Evolutionary conservation across 2,797 vertebrate species (phyloP).

Genomic region (Dicrostonyx torquatus): DNA sequence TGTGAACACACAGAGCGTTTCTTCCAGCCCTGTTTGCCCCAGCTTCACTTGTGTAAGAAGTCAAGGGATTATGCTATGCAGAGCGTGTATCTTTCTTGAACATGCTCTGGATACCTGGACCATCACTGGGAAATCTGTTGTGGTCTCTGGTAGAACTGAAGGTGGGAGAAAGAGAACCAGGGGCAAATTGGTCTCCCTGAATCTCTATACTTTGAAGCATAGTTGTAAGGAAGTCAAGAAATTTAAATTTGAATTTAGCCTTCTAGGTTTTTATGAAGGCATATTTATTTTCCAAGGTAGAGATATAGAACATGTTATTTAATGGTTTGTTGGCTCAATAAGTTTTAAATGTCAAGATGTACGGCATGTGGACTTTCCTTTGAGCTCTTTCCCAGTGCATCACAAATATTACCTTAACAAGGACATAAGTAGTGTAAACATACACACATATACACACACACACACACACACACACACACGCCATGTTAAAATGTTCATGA

Average conservation of each 20-base stretch:
- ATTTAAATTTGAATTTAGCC: constrained; percentile 12
- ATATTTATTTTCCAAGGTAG: constrained; percentile 30
- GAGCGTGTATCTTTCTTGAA: background rate
- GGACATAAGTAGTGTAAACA: background rate
- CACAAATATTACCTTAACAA: background rate
- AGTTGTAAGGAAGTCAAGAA: background rate
- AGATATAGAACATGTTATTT: background rate
- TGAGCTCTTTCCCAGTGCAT: constrained; percentile 37
- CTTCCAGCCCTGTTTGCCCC: background rate
- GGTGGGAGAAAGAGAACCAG: background rate
- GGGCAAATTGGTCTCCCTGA: background rate
- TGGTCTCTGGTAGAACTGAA: background rate
- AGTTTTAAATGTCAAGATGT: constrained; percentile 48
- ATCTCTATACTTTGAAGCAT: background rate
- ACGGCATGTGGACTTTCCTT: background rate
- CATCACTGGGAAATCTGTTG: background rate
- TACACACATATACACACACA: background rate
- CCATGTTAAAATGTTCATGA: background rate
- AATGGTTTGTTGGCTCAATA: background rate
- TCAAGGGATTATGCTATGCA: background rate
- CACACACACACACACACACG: background rate
- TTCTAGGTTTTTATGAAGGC: background rate
- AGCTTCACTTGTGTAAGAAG: background rate
- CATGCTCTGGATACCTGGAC: background rate
- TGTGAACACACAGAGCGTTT: background rate